phyloP scores from a whole-genome alignment of 2,888 invertebrate genomes.

The Sericinus montela region DNA sequence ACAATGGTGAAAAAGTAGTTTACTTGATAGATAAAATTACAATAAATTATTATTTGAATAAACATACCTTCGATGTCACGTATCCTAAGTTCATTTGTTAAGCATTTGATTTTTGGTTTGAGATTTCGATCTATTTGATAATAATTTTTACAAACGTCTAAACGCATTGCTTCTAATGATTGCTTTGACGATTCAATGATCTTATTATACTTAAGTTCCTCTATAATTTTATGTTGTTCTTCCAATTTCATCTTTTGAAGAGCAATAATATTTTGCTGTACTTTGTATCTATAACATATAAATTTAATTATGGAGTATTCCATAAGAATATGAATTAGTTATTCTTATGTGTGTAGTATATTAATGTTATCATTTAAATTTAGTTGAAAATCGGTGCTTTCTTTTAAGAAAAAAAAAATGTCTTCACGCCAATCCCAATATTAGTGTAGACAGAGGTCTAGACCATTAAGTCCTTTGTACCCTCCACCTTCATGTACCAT shows the following conservation, averaged over 20 bases:
- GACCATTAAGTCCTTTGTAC: too few relatives aligned
- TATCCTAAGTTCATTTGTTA: slow-evolving; percentile 67
- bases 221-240: slow-evolving; percentile 85
- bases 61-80: slow-evolving; percentile 61
- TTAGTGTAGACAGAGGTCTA: too few relatives aligned
- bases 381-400: too few relatives aligned
- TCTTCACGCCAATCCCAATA: too few relatives aligned
- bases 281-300: slow-evolving; percentile 71
- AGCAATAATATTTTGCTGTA: slow-evolving; percentile 86
- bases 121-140: slow-evolving; percentile 76
- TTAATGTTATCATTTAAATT: too few relatives aligned
- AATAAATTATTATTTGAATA: neutral
- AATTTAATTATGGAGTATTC: too few relatives aligned
- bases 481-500: too few relatives aligned
- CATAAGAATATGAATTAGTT: too few relatives aligned
- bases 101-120: slow-evolving; percentile 77
- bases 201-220: slow-evolving; percentile 84
- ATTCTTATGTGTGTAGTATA: too few relatives aligned
- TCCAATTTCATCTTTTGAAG: slow-evolving; percentile 84
- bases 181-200: slow-evolving; percentile 82
- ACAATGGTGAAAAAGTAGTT: too few relatives aligned
- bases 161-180: slow-evolving; percentile 76
- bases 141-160: slow-evolving; percentile 77
- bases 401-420: too few relatives aligned
- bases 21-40: too few relatives aligned